A percentile compares a stretch with the other conserved stretches of the same genome.
Conservation (phyloP, 1,140 invertebrate genomes). For the Lepeophtheirus salmonis region DNA sequence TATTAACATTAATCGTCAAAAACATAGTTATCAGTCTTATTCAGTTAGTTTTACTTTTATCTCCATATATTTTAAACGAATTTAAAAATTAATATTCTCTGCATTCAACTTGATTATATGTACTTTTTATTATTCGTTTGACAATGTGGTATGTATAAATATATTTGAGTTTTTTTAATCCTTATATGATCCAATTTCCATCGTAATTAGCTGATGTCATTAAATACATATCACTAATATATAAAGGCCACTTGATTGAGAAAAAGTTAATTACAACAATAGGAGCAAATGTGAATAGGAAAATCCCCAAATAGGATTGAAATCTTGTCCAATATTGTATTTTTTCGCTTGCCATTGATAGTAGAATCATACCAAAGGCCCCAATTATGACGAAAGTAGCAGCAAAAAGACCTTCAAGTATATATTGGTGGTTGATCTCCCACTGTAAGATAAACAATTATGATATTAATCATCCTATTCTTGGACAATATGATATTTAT, state of each 20-base stretch:
- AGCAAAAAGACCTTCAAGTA: neutral
- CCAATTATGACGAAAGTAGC: neutral
- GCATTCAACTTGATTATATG: too few species aligned
- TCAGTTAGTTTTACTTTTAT: too few species aligned
- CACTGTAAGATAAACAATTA: too few species aligned
- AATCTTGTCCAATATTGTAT: neutral
- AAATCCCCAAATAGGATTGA: neutral
- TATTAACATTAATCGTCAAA: too few species aligned
- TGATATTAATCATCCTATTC: too few species aligned
- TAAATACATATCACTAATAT: neutral
- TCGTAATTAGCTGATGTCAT: neutral
- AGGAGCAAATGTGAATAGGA: neutral
- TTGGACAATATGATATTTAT: too few species aligned
- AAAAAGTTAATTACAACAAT: neutral
- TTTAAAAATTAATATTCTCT: too few species aligned
- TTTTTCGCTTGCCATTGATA: neutral
- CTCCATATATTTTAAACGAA: too few species aligned
- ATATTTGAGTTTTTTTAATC: too few species aligned
- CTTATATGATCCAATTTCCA: neutral
- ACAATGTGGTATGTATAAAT: too few species aligned
- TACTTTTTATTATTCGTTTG: too few species aligned
- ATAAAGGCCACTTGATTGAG: neutral
- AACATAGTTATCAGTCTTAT: too few species aligned
- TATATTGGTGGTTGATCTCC: neutral
- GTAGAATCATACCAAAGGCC: neutral